Evolutionary conservation across 2,888 invertebrate species (phyloP).

Genomic region (Nomada fucata): DNA sequence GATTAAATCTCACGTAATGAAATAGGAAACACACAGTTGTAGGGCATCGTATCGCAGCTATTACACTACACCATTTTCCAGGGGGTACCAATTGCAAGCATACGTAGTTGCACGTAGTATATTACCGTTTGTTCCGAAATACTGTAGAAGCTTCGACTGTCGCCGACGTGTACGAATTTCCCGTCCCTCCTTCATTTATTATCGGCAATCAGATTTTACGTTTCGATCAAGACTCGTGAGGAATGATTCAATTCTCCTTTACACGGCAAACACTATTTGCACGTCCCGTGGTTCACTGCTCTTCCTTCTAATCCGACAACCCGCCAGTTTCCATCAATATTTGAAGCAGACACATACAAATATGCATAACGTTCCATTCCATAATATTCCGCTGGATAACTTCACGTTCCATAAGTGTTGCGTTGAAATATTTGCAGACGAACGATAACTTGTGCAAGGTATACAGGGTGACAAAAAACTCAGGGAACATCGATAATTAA

Average conservation of each 20-base stretch:
- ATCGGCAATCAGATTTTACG: neutral
- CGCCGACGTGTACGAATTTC: no score
- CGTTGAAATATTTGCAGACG: neutral
- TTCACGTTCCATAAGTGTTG: no score
- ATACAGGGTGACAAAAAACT: no score
- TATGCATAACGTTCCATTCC: no score
- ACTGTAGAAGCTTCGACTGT: neutral
- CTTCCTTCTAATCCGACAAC: neutral
- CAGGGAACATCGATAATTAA: no score
- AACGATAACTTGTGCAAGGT: neutral
- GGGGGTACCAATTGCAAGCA: neutral
- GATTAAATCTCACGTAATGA: conserved; percentile 14
- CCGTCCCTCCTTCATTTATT: neutral
- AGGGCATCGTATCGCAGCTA: neutral
- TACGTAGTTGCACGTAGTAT: neutral
- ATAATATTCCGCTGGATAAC: no score
- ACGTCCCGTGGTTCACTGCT: neutral
- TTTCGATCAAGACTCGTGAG: neutral
- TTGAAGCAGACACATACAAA: neutral
- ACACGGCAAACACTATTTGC: conserved; percentile 6
- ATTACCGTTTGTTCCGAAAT: neutral
- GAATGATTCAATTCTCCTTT: conserved; percentile 13
- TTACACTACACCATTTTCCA: neutral
- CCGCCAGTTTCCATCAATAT: conserved; percentile 10
- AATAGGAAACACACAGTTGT: conserved; percentile 8